Evolutionary conservation across 2,888 invertebrate genomes (phyloP), one percentile per base, ranked within the genome.

Genomic region (Cloeon dipterum): DNA sequence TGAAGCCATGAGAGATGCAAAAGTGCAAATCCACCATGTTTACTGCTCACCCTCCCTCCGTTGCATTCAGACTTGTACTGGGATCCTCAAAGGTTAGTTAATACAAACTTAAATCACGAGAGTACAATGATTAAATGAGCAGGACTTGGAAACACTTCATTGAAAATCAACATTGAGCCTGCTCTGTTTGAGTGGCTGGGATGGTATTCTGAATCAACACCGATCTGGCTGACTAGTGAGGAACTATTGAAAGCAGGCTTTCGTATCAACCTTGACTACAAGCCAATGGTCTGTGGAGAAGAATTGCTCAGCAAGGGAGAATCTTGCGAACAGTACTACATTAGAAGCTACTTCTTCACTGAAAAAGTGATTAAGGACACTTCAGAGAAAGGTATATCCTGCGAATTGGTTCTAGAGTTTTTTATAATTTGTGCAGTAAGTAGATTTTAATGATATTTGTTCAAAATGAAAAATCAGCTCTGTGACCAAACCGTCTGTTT

Each of bases 121-220:
- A 34, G 34, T 5, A 11, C 11, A 20, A 17, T 19, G n/a, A 23
- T 32, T 10, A n/a, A n/a, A n/a, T n/a, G n/a, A n/a, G 5, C 45
- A 69, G 71, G 72, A 20, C 47, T 71, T 3, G 59, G 65, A 45
- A 10, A 19, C 17, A n/a, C 23, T 5, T 18, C 32, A 13, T 13
- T 36, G 7, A 20, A 26, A 13, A 68, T 88, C 19, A 68, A 66
- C 46, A 63, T 94, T 13, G 94, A 94, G 52, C 88, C 89, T 0
- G 86, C 83, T 0, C 58, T 94, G 26, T 94, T 93, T 56, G 94
- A 94, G 57, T 94, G 81, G 79, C 66, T 86, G 50, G 71, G 74
- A 21, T 93, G 91, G 91, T 85, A 89, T 54, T 66, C 70, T 2
- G 75, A 75, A 40, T 72, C 72, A 1, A 57, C 70, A 48, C 83